phyloP scores from a whole-genome alignment of 2,888 invertebrate species.

The Lumbricus terrestris region DNA sequence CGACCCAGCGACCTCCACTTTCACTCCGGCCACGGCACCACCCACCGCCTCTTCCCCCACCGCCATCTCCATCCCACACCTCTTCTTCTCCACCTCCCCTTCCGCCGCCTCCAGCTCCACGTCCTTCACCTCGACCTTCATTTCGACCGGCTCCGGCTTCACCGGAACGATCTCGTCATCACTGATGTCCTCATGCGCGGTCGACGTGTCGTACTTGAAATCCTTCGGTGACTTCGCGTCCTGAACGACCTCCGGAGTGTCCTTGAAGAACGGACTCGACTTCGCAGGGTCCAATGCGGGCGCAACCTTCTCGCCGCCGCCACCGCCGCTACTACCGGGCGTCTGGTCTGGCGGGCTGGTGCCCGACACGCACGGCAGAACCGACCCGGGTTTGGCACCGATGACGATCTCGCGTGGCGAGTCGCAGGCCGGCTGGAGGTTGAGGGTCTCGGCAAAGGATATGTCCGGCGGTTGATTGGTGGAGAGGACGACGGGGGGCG shows the following conservation, averaged over 20 bases:
- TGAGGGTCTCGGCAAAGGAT: neutral
- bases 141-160: neutral
- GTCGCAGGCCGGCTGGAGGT: neutral
- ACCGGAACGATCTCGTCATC: conserved; percentile 25
- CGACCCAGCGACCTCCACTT: neutral
- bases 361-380: neutral
- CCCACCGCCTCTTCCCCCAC: neutral
- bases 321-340: too few relatives aligned
- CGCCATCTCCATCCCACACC: neutral
- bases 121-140: conserved; percentile 15
- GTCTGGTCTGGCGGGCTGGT: neutral
- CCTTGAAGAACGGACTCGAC: neutral
- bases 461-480: neutral
- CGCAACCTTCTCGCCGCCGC: conserved; percentile 3
- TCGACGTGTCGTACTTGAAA: conserved; percentile 28
- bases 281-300: neutral
- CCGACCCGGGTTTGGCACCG: neutral
- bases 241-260: neutral
- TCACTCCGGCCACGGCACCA: neutral
- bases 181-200: conserved; percentile 30
- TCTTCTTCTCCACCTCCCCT: neutral
- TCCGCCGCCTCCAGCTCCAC: neutral
- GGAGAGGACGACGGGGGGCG: neutral
- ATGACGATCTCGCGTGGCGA: neutral
- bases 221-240: conserved; percentile 21